Evolutionary conservation across 2,888 invertebrate genomes (phyloP).

Genomic region (Eristalis tenax): DNA sequence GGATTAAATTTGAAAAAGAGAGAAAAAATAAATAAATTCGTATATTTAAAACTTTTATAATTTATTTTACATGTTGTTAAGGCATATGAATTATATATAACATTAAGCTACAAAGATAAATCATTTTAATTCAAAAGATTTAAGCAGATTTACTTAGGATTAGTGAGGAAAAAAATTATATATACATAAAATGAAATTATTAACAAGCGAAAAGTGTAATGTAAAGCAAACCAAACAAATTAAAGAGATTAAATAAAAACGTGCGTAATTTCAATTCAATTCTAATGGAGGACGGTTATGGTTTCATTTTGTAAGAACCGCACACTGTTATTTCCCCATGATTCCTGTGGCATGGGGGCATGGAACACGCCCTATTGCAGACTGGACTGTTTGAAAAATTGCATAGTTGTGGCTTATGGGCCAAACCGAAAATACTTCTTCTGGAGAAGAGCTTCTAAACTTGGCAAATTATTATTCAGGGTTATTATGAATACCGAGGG

Average conservation of each 20-base stretch:
- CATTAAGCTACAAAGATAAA: constrained; percentile 59
- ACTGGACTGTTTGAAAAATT: no score
- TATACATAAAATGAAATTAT: constrained; percentile 37
- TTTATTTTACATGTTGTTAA: constrained; percentile 71
- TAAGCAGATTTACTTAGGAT: constrained; percentile 65
- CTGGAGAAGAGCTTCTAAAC: no score
- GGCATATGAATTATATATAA: constrained; percentile 54
- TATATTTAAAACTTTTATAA: constrained; percentile 62
- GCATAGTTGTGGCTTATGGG: no score
- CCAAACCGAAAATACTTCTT: no score
- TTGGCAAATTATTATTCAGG: no score
- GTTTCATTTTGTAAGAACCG: background rate
- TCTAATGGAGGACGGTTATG: background rate
- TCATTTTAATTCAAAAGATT: constrained; percentile 65
- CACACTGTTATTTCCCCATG: no score
- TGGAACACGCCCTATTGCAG: no score
- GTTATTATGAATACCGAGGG: no score
- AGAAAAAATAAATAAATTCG: constrained; percentile 39
- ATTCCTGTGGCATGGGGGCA: no score
- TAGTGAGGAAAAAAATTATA: constrained; percentile 38
- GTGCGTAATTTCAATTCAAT: constrained; percentile 67
- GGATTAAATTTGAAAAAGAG: constrained; percentile 15
- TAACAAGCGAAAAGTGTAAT: constrained; percentile 63
- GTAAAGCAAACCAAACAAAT: constrained; percentile 54
- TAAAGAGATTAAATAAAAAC: constrained; percentile 66